Conservation (phyloP, 2,113 vertebrate genomes). For the Ciconia stormi region DNA sequence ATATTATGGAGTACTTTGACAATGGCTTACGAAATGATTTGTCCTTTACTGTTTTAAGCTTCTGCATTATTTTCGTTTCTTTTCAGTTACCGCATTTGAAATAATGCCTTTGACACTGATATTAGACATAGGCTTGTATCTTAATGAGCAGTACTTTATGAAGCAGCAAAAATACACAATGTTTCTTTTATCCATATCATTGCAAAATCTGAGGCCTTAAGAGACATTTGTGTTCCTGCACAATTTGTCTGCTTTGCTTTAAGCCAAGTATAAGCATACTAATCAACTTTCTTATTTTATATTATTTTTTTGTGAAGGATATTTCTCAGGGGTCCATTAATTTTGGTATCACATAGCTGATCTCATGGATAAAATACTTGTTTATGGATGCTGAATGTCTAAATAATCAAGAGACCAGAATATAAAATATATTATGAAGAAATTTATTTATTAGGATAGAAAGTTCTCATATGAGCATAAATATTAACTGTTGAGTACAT, state of each 20-base stretch:
- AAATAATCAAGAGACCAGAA: conserved; percentile 37
- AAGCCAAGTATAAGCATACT: neutral
- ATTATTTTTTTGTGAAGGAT: neutral
- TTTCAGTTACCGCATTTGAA: neutral
- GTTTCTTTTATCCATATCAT: neutral
- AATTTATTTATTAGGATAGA: neutral
- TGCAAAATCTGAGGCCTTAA: neutral
- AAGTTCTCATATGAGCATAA: neutral
- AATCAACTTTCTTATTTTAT: neutral
- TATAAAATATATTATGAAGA: neutral
- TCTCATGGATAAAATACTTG: conserved; percentile 51
- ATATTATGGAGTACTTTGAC: neutral
- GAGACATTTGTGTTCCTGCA: neutral
- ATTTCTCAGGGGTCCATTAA: conserved; percentile 34
- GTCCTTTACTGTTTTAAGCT: neutral
- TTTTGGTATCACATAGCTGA: conserved; percentile 46
- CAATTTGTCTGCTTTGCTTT: conserved; percentile 20
- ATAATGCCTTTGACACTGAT: neutral
- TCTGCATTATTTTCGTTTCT: rapidly evolving
- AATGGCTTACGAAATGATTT: neutral
- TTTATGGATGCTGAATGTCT: conserved; percentile 56
- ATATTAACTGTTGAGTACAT: neutral
- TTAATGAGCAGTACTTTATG: neutral
- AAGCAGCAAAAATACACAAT: neutral
- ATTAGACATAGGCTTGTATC: neutral